Evolutionary conservation across 2,113 vertebrate genomes (phyloP), one percentile per base, ranked within the genome.

Genomic region (Bubo bubo): DNA sequence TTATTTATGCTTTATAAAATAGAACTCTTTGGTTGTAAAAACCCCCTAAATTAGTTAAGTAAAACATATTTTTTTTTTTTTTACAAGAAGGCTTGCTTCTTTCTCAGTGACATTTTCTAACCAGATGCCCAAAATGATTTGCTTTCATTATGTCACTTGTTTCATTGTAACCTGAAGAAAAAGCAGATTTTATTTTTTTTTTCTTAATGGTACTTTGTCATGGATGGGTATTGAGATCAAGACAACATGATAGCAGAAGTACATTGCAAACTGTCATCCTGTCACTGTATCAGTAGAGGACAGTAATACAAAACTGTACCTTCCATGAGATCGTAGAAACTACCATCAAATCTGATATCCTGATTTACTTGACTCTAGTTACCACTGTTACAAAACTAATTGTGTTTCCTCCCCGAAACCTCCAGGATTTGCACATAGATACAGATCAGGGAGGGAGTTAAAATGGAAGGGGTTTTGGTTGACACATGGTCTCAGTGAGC

Each of bases 261-360:
- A 10, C 43, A 8, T 7, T 0, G 5, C 45, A 30, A 37, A 47
- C 59, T 93, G 90, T 63, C 67, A 30, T 34, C 81, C 71, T 83
- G 85, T 85, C 84, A 12, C 52, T 76, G 35, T 22, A 76, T 59
- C 87, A 70, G 87, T 14, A 91, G 85, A 67, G 85, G 67, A 93
- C 86, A 79, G 68, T 21, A 58, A 74, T 18, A 64, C 79, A 8
- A 32, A 84, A 5, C 90, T 60, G 24, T 45, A 32, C 71, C 82
- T 55, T 1, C 23, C 41, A 34, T 18, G 6, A 32, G 39, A 55
- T 11, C 1, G 2, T 24, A 41, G 37, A 55, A 93, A 34, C 68
- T 86, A 11, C 39, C 86, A 3, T 55, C 60, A 23, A 1, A 6
- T 68, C 28, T 10, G 16, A 30, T 74, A 20, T 9, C 49, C 43